Conservation (phyloP, 2,888 invertebrate genomes). For the Crioceris asparagi region DNA sequence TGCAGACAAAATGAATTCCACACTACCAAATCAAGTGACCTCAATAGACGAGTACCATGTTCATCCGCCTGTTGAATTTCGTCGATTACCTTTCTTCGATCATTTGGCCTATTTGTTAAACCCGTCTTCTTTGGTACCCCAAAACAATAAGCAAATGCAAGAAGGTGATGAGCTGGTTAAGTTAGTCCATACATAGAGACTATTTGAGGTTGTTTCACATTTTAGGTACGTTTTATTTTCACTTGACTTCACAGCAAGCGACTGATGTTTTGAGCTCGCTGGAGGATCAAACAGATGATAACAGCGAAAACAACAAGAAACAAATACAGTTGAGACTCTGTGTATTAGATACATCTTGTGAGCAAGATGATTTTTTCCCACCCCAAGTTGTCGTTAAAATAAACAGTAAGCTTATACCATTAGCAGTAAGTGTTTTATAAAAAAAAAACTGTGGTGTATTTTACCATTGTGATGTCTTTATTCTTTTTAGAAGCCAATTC, state of each 20-base stretch:
- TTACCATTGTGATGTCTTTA: neutral
- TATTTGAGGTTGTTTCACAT: too few relatives aligned
- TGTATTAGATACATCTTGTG: constrained; percentile 78
- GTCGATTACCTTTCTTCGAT: constrained; percentile 88
- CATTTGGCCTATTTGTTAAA: constrained; percentile 76
- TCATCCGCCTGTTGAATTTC: constrained; percentile 88
- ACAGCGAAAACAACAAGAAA: constrained; percentile 60
- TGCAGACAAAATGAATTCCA: too few relatives aligned
- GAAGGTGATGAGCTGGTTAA: too few relatives aligned
- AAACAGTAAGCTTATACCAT: constrained; percentile 79
- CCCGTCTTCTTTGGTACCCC: constrained; percentile 74
- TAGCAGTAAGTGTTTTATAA: constrained; percentile 73
- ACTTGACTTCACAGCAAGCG: constrained; percentile 85
- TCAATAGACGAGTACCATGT: constrained; percentile 57
- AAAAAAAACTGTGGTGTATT: neutral
- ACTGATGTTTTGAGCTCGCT: constrained; percentile 79
- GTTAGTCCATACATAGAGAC: too few relatives aligned
- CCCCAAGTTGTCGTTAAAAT: constrained; percentile 86
- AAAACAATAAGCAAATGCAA: constrained; percentile 62
- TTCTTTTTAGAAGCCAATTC: constrained; percentile 73
- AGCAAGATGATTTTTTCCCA: constrained; percentile 92
- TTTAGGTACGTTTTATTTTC: constrained; percentile 77
- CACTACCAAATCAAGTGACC: constrained; percentile 3
- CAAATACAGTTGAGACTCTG: constrained; percentile 85
- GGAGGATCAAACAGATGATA: constrained; percentile 53